A percentile compares a stretch with the other conserved stretches of the same genome.
phyloP scores from a whole-genome alignment of 2,797 vertebrate species.

The Pygocentrus nattereri region DNA sequence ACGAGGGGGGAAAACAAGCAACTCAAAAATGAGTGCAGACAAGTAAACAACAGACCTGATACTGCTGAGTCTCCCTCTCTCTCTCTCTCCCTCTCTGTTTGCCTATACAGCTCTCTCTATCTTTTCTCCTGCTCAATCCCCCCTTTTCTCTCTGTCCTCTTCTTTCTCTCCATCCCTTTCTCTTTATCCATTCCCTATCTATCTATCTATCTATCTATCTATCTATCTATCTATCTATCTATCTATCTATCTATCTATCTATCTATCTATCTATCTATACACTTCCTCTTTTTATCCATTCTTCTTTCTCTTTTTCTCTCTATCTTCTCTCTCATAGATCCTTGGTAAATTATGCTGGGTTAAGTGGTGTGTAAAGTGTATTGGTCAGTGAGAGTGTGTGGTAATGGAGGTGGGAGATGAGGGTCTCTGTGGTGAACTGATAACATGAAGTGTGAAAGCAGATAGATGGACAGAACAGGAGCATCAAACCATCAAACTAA shows the following conservation, averaged over 20 bases:
- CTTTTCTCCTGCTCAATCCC: constrained; percentile 53
- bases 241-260: background rate
- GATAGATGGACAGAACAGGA: background rate
- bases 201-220: background rate
- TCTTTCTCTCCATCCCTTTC: no score
- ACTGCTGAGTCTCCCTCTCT: background rate
- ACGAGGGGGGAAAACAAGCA: constrained; percentile 55
- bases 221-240: background rate
- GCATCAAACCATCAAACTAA: background rate
- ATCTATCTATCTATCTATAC: background rate
- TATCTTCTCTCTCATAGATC: constrained; percentile 57
- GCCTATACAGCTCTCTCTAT: no score
- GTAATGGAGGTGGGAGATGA: background rate
- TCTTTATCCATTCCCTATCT: no score
- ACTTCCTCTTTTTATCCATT: constrained; percentile 48
- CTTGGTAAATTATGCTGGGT: constrained; percentile 21
- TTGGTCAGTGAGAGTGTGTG: constrained; percentile 51
- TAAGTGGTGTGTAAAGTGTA: constrained; percentile 23
- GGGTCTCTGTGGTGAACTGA: background rate
- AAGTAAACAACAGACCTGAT: constrained; percentile 22
- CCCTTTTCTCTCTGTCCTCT: constrained; percentile 42
- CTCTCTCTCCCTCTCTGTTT: no score
- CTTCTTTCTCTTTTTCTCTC: constrained; percentile 49
- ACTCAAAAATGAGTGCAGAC: constrained; percentile 50
- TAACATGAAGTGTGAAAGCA: background rate